Base-by-base conservation (phyloP, 2,797 vertebrate species). In the Brachymystax lenok region DNA sequence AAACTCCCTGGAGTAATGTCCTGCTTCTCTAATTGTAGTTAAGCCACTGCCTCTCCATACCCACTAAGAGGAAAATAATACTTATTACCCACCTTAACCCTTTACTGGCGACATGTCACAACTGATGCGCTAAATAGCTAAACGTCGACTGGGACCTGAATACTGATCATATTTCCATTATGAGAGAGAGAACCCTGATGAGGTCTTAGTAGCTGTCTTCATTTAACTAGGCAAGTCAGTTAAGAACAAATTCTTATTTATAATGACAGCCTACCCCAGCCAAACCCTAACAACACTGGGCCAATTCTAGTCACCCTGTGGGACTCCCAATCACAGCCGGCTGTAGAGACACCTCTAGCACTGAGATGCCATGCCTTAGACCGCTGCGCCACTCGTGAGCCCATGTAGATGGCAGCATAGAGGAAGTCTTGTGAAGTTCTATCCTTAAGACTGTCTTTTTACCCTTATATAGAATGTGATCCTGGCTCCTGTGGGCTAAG, bases 391-490 rank as follows among this genome's bases (percentile, higher is more conserved):
- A 35, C 35, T 7, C 6, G 6, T 1, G 35, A 35, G 35, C 35
- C 35, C 40, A 10, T 46, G 40, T 46, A 13, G 40, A 2, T 46
- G 56, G 21, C 56, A 1, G 0, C n/a, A 5, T n/a, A 8, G 56
- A 21, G 8, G 19, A 59, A 21, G 56, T 59, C 56, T 59, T 21
- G 19, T 8, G 56, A 59, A 59, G 56, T 59, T 59, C 56, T 59
- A 46, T 46, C 40, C 40, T 3, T 12, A 46, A 46, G 40, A 46
- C 40, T 46, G 40, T 46, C 2, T 46, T 46, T 46, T 46, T 46
- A n/a, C 19, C 95, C 95, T 95, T 96, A 94, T 96, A 95, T 95
- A 96, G 95, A 90, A 90, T 28, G 56, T 59, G 52, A 69, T 35
- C 54, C 56, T 14, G n/a, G 59, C 30, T 74, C 76, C 78, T 67